phyloP scores from a whole-genome alignment of 2,113 vertebrate genomes.

The Gallinago jamesoni region DNA sequence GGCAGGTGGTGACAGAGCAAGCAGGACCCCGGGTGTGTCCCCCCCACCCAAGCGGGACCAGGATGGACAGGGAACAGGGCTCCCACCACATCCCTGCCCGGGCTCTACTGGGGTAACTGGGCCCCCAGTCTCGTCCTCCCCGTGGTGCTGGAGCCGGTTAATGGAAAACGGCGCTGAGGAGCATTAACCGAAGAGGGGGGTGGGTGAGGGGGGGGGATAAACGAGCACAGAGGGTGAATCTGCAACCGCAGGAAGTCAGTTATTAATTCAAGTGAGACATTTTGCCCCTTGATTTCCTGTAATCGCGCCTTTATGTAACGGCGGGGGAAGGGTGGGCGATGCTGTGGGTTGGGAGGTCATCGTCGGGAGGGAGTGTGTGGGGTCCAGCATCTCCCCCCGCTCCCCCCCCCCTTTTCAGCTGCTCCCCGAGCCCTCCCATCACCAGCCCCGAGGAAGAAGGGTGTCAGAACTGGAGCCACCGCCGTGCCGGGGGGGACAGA shows the following conservation, averaged over 20 bases:
- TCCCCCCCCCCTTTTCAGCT: background rate
- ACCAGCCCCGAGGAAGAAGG: background rate
- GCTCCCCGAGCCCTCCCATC: rapidly evolving
- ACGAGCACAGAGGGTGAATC: constrained; percentile 37
- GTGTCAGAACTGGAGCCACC: background rate
- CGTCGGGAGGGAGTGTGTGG: rapidly evolving
- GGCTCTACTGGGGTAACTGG: background rate
- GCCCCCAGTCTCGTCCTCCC: background rate
- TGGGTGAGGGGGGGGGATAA: background rate
- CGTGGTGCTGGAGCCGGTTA: background rate
- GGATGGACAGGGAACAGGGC: background rate
- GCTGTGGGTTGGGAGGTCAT: background rate
- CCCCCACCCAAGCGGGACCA: rapidly evolving
- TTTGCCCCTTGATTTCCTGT: constrained; percentile 68
- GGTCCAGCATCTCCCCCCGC: no score
- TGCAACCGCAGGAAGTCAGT: constrained; percentile 73
- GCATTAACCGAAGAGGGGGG: background rate
- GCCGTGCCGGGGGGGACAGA: rapidly evolving
- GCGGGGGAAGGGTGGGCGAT: background rate
- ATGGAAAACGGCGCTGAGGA: background rate
- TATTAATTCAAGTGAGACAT: constrained; percentile 59
- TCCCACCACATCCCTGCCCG: background rate
- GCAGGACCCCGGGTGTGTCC: background rate
- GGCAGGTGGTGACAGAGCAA: background rate
- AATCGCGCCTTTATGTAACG: background rate